Conservation (phyloP, 2,797 vertebrate species). For the Stomatorhinus walkeri region DNA sequence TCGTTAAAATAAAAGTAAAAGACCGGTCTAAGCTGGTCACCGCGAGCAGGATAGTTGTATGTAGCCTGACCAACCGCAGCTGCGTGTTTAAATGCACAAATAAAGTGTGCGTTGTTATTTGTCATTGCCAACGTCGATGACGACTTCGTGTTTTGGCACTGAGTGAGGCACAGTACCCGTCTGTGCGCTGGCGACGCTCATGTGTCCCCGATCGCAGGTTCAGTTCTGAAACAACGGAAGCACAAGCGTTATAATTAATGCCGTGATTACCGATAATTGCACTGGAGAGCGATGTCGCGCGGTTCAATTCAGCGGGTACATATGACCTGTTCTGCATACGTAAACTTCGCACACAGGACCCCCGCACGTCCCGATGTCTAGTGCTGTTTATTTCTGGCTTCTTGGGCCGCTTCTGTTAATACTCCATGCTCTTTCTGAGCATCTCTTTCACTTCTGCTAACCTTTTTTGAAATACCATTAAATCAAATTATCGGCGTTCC, state of each 20-base stretch:
- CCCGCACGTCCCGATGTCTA: neutral
- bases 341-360: neutral
- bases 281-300: neutral
- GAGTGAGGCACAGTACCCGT: neutral
- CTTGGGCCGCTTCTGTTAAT: neutral
- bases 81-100: neutral
- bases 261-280: neutral
- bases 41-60: neutral
- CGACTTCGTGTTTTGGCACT: neutral
- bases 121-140: neutral
- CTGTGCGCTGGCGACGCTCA: neutral
- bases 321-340: conserved; percentile 3
- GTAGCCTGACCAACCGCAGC: neutral
- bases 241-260: neutral
- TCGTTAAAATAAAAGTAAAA: neutral
- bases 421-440: neutral
- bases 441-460: neutral
- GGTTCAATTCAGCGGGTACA: neutral
- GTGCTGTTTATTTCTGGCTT: neutral
- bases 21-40: neutral
- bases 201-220: neutral
- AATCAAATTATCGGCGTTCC: neutral
- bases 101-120: neutral
- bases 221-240: conserved; percentile 8
- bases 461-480: neutral